Evolutionary conservation across 2,113 vertebrate genomes (phyloP).

Genomic region (Rhea americana): DNA sequence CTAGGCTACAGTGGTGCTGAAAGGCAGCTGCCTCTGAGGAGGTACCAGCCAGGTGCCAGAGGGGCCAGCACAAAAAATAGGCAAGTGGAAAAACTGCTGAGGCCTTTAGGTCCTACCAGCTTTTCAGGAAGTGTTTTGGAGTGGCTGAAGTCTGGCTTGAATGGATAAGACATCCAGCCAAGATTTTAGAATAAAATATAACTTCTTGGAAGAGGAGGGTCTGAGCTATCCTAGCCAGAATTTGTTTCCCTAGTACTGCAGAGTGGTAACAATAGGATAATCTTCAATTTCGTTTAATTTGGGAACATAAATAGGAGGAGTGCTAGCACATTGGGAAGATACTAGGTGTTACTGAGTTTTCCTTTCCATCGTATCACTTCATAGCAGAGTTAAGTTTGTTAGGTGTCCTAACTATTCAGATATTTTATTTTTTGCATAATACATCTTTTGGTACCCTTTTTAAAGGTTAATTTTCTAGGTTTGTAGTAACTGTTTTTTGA

Average conservation of each 20-base stretch:
- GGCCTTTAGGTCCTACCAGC: neutral
- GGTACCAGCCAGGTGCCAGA: neutral
- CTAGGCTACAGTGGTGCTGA: fast-evolving
- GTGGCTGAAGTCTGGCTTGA: neutral
- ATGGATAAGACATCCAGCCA: neutral
- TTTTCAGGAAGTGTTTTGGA: neutral
- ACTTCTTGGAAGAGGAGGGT: neutral
- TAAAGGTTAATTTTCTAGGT: neutral
- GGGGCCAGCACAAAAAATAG: neutral
- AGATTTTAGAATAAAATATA: neutral
- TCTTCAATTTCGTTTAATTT: neutral
- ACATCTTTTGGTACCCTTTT: neutral
- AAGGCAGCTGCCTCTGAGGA: neutral
- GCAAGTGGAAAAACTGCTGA: neutral
- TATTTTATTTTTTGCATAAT: neutral
- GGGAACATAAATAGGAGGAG: neutral
- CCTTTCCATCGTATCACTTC: neutral
- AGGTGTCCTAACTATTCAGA: neutral
- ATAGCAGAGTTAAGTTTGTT: neutral
- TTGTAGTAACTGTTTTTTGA: neutral
- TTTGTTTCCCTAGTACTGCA: neutral
- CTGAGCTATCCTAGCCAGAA: neutral
- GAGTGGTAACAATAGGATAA: neutral
- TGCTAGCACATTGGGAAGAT: neutral
- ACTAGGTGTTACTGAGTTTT: neutral